Percentiles rank a stretch among this genome's conserved stretches.
Conservation (phyloP, 2,797 vertebrate species). For the Semotilus atromaculatus region DNA sequence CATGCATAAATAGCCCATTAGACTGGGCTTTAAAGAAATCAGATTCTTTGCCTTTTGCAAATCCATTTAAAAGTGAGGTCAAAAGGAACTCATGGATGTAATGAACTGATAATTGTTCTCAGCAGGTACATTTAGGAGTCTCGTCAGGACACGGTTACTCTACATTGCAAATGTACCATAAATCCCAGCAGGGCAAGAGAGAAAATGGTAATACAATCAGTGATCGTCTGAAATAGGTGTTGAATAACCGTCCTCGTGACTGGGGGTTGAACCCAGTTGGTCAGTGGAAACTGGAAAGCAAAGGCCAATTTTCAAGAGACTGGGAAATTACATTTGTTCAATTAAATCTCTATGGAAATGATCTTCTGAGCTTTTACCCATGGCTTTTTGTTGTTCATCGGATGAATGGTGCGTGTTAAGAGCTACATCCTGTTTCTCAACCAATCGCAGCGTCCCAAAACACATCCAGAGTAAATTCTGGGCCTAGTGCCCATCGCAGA, state of each 20-base stretch:
- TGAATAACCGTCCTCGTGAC: conserved; percentile 36
- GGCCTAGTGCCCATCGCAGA: conserved; percentile 6
- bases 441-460: background rate
- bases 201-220: conserved; percentile 56
- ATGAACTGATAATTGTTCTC: conserved; percentile 62
- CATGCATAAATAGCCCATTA: conserved; percentile 62
- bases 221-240: conserved; percentile 47
- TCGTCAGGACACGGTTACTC: conserved; percentile 18
- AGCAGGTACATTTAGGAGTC: conserved; percentile 47
- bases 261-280: conserved; percentile 24
- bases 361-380: conserved; percentile 56
- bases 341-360: conserved; percentile 61
- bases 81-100: conserved; percentile 52
- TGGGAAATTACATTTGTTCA: conserved; percentile 58
- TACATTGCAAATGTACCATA: conserved; percentile 49
- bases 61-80: conserved; percentile 62
- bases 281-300: conserved; percentile 32
- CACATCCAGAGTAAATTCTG: background rate
- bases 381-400: conserved; percentile 44
- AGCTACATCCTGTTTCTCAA: background rate
- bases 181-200: conserved; percentile 26
- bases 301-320: conserved; percentile 49
- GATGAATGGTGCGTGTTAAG: conserved; percentile 26
- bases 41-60: conserved; percentile 59
- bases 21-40: conserved; percentile 57